Conservation (phyloP, 2,113 vertebrate species). For the Alligator sinensis region DNA sequence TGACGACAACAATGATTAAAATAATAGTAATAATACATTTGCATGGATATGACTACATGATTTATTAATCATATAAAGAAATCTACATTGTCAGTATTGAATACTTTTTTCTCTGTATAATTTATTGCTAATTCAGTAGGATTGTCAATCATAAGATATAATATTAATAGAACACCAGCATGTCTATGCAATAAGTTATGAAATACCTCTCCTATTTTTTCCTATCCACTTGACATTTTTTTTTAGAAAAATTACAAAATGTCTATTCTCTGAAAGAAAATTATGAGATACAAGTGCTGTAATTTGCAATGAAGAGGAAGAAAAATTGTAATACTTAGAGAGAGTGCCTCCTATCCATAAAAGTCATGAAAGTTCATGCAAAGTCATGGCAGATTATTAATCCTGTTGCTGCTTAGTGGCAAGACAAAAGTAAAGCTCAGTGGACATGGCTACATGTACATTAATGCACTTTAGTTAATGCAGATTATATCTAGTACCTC, state of each 20-base stretch:
- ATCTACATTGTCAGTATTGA: not conserved
- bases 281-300: not conserved
- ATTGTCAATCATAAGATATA: not conserved
- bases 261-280: conserved; percentile 25
- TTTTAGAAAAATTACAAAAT: not conserved
- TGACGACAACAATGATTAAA: too few relatives aligned
- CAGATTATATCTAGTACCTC: too few relatives aligned
- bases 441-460: too few relatives aligned
- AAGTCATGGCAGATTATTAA: not conserved
- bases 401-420: not conserved
- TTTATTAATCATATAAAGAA: not conserved
- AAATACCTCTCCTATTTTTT: not conserved
- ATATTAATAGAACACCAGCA: not conserved
- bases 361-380: not conserved
- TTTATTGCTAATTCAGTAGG: not conserved
- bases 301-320: conserved; percentile 18
- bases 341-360: not conserved
- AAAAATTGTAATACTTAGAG: not conserved
- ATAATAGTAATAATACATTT: conserved; percentile 12
- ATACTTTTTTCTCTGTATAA: not conserved
- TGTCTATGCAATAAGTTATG: not conserved
- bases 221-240: not conserved
- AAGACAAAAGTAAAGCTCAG: not conserved
- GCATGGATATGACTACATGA: not conserved
- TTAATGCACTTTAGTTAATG: too few relatives aligned